Evolutionary conservation across 2,113 vertebrate genomes (phyloP).

Genomic region (Lepidothrix coronata): DNA sequence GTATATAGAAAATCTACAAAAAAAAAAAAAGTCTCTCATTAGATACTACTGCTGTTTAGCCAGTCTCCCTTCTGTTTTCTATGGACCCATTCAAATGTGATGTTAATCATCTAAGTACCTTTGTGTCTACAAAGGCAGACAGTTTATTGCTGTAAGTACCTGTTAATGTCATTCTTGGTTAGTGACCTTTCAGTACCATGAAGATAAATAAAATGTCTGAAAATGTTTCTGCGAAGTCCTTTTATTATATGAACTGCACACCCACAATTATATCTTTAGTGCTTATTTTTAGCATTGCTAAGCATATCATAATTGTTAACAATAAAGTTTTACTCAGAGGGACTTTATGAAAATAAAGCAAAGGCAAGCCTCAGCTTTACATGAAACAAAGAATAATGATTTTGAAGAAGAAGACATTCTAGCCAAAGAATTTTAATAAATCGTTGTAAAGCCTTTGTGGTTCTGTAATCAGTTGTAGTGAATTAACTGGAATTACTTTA

Average conservation of each 20-base stretch:
- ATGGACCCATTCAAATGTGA: neutral
- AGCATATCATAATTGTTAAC: conserved; percentile 62
- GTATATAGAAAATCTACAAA: neutral
- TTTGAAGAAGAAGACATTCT: conserved; percentile 35
- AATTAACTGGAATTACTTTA: neutral
- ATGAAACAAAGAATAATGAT: conserved; percentile 64
- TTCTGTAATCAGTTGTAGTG: neutral
- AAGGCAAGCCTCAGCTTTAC: conserved; percentile 18
- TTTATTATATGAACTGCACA: neutral
- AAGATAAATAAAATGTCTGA: conserved; percentile 57
- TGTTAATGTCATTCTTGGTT: conserved; percentile 15
- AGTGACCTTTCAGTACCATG: conserved; percentile 24
- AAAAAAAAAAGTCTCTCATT: neutral
- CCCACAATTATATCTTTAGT: conserved; percentile 53
- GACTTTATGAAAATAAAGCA: conserved; percentile 72
- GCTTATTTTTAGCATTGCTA: neutral
- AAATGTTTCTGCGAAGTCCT: neutral
- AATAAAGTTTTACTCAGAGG: conserved; percentile 52
- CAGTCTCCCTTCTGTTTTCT: neutral
- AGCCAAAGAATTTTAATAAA: conserved; percentile 48
- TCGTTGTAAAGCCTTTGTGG: conserved; percentile 1
- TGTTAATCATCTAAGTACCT: conserved; percentile 15
- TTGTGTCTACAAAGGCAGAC: neutral
- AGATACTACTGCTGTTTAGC: neutral
- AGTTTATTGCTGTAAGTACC: conserved; percentile 10